Conservation (phyloP, 2,888 invertebrate genomes). For the Opisthograptis luteolata region DNA sequence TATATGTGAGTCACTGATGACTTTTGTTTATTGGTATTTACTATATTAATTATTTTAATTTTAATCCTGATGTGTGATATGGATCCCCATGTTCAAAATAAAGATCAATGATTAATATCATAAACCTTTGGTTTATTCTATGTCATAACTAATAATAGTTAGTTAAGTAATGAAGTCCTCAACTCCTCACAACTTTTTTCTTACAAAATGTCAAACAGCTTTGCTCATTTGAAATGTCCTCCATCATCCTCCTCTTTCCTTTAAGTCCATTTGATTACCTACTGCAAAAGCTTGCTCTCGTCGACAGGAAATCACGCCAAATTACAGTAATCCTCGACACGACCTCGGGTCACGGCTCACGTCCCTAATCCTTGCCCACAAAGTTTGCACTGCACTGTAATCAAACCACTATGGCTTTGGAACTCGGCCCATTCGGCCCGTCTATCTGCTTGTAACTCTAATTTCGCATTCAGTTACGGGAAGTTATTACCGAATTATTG, state of each 20-base stretch:
- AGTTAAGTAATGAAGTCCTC: no score
- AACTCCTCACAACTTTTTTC: no score
- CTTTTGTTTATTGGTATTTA: no score
- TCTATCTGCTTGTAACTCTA: constrained; percentile 27
- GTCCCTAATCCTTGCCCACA: constrained; percentile 40
- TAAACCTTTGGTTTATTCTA: no score
- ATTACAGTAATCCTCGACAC: constrained; percentile 33
- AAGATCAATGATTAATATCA: no score
- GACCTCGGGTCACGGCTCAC: constrained; percentile 39
- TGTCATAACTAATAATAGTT: no score
- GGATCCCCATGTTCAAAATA: no score
- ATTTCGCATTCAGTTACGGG: constrained; percentile 25
- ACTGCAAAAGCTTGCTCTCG: constrained; percentile 5
- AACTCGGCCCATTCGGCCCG: constrained; percentile 24
- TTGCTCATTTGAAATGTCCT: no score
- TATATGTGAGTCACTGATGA: no score
- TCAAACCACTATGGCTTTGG: constrained; percentile 19
- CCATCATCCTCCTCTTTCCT: background rate
- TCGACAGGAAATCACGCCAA: constrained; percentile 17
- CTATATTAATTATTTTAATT: no score
- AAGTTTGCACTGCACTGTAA: constrained; percentile 45
- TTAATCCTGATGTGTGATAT: no score
- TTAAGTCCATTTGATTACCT: constrained; percentile 5
- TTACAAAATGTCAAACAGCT: no score
- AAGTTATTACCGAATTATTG: constrained; percentile 22